These are phyloP conservation scores for Brachypodius melanocephalos DNA, from an alignment of 2,113 vertebrate species.

Conservation along the genomic window DNA sequence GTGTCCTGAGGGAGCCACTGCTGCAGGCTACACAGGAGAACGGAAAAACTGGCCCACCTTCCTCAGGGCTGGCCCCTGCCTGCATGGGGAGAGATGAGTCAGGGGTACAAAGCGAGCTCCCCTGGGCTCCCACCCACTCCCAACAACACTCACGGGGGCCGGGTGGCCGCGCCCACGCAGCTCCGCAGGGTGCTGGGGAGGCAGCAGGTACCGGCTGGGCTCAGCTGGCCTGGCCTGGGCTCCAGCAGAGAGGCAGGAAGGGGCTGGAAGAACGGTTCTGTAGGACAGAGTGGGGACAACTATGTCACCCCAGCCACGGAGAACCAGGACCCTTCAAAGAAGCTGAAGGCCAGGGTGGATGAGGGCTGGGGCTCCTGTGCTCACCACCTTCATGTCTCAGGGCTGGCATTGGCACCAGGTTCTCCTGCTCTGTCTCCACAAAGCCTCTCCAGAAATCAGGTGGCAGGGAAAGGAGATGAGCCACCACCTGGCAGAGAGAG, in stretches of 20 bases:
- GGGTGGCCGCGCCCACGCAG: background rate
- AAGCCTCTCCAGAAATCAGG: slow-evolving; percentile 75
- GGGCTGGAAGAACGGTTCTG: slow-evolving; percentile 70
- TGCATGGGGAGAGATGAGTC: slow-evolving; percentile 25
- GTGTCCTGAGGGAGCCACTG: background rate
- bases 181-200: slow-evolving; percentile 59
- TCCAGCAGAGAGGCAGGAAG: slow-evolving; percentile 65
- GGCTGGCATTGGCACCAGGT: background rate
- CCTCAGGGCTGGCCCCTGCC: background rate
- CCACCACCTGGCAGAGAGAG: slow-evolving; percentile 73
- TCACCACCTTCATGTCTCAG: fast-evolving
- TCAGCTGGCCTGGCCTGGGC: slow-evolving; percentile 39
- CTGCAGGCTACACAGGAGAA: background rate
- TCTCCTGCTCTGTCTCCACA: slow-evolving; percentile 40
- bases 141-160: slow-evolving; percentile 59
- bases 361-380: fast-evolving
- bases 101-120: background rate
- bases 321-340: background rate
- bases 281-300: background rate
- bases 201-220: slow-evolving; percentile 23
- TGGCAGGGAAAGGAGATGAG: slow-evolving; percentile 74
- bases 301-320: fast-evolving
- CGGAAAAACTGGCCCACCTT: slow-evolving; percentile 52
- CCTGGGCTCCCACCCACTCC: background rate
- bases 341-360: background rate